Conservation (phyloP, 2,888 invertebrate species). For the Lepeophtheirus nordmannii region DNA sequence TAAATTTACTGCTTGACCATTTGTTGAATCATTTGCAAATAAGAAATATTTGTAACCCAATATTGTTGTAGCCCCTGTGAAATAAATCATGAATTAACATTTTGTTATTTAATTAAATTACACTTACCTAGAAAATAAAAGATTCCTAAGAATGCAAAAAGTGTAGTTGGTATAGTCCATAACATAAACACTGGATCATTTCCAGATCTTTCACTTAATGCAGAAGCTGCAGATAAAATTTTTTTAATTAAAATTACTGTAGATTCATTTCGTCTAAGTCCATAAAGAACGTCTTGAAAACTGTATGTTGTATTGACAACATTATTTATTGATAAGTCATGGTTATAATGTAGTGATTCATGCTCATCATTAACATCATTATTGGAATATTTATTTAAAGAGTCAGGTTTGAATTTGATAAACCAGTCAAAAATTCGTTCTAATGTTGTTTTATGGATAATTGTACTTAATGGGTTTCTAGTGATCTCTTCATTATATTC, state of each 20-base stretch:
- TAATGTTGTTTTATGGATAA: too few species aligned
- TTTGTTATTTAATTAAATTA: neutral
- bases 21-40: neutral
- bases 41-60: neutral
- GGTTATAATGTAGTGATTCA: too few species aligned
- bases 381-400: too few species aligned
- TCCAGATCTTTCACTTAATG: neutral
- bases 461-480: too few species aligned
- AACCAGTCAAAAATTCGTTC: too few species aligned
- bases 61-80: neutral
- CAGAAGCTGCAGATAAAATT: neutral
- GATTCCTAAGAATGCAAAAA: neutral
- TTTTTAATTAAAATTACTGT: neutral
- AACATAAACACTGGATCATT: neutral
- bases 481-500: too few species aligned
- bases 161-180: slow-evolving; percentile 2
- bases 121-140: neutral
- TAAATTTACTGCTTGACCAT: neutral
- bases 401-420: too few species aligned
- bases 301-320: neutral
- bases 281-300: neutral
- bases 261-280: neutral
- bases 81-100: neutral
- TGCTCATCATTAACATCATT: too few species aligned
- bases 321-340: too few species aligned